Percentiles rank a stretch among this genome's conserved stretches.
Conservation (phyloP, 2,113 vertebrate species). For the Phaetusa simplex region DNA sequence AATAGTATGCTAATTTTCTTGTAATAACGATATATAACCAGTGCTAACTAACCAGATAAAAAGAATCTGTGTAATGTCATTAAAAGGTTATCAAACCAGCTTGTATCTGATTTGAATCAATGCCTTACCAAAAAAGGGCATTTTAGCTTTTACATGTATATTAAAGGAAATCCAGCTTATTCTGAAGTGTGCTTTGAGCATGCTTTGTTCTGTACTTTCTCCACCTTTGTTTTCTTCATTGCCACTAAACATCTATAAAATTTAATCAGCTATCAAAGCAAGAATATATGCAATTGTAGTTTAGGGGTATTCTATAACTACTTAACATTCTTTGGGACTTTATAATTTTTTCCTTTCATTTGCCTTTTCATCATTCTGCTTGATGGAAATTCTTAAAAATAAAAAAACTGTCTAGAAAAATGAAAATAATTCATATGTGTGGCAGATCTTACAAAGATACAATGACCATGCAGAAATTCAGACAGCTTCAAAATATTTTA, state of each 20-base stretch:
- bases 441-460: not conserved
- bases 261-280: not conserved
- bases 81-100: not conserved
- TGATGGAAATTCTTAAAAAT: not conserved
- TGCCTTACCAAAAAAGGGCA: not conserved
- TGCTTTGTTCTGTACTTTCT: not conserved
- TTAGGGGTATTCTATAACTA: not conserved
- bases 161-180: not conserved
- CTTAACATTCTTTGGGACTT: not conserved
- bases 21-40: not conserved
- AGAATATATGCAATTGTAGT: not conserved
- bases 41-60: not conserved
- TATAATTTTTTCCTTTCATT: not conserved
- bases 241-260: not conserved
- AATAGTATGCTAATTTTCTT: not conserved
- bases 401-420: not conserved
- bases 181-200: not conserved
- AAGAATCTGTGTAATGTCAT: not conserved
- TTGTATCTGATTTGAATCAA: not conserved
- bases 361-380: not conserved
- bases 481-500: not conserved
- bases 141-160: rapidly evolving
- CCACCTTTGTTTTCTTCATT: not conserved
- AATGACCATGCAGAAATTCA: not conserved
- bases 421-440: not conserved